These are phyloP conservation scores for Brassicogethes aeneus DNA, from an alignment of 2,888 invertebrate species.

Conservation along the genomic window DNA sequence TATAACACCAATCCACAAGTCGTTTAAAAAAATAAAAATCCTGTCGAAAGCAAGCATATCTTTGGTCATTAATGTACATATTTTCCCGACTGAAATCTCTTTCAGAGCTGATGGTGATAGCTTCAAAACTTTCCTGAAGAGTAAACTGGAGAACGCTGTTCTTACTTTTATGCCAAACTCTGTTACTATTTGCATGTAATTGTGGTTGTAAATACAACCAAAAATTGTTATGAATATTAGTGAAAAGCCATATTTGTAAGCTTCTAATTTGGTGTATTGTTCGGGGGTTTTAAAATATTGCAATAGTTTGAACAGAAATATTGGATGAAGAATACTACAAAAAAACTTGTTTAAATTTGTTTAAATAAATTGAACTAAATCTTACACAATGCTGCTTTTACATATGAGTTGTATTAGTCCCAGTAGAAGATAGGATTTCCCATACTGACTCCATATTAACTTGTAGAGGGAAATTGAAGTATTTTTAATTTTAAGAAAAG, in stretches of 20 bases:
- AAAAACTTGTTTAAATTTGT: neutral
- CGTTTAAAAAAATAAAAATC: conserved; percentile 78
- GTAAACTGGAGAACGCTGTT: conserved; percentile 61
- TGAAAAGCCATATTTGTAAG: neutral
- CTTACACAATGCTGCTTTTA: neutral
- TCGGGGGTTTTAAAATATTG: neutral
- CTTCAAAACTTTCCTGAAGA: conserved; percentile 56
- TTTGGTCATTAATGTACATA: conserved; percentile 83
- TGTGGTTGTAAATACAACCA: conserved; percentile 56
- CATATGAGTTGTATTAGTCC: neutral
- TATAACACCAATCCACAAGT: conserved; percentile 82
- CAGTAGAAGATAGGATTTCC: neutral
- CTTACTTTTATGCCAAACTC: conserved; percentile 75
- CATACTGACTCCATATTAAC: neutral
- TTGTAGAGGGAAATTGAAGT: too few relatives aligned
- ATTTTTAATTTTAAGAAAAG: too few relatives aligned
- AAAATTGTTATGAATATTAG: neutral
- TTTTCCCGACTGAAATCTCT: conserved; percentile 58
- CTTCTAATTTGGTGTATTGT: neutral
- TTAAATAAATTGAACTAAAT: too few relatives aligned
- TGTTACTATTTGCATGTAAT: conserved; percentile 54
- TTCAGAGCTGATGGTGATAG: conserved; percentile 47
- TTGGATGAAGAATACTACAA: neutral
- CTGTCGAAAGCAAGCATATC: conserved; percentile 87
- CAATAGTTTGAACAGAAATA: neutral